phyloP scores from a whole-genome alignment of 2,113 vertebrate species.

The Rhodinocichla rosea region DNA sequence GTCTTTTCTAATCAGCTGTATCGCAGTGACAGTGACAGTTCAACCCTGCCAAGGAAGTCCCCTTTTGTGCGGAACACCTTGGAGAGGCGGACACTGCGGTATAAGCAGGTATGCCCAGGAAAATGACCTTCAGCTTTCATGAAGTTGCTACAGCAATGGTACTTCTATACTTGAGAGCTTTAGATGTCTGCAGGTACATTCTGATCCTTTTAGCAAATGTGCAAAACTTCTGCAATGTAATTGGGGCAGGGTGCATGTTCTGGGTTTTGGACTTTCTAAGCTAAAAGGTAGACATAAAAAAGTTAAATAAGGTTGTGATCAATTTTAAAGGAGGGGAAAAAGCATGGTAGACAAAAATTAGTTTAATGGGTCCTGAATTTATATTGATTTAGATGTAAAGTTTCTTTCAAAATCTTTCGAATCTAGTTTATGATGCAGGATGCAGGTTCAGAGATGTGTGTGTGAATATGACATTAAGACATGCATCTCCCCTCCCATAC shows the following conservation, averaged over 20 bases:
- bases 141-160: background rate
- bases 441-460: background rate
- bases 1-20: conserved; percentile 80
- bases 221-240: background rate
- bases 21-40: conserved; percentile 98
- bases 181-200: background rate
- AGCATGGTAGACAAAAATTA: background rate
- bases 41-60: conserved; percentile 92
- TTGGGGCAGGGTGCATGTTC: background rate
- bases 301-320: background rate
- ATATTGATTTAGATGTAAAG: background rate
- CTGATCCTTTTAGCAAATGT: background rate
- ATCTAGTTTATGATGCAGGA: background rate
- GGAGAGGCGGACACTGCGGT: conserved; percentile 90
- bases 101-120: conserved; percentile 84
- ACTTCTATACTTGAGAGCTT: background rate
- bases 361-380: background rate
- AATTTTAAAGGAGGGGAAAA: background rate
- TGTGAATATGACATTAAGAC: background rate
- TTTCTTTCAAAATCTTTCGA: background rate
- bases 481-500: background rate
- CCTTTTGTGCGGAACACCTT: conserved; percentile 93
- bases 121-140: background rate
- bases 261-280: background rate
- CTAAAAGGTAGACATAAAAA: background rate